A percentile compares a stretch with the other conserved stretches of the same genome.
phyloP scores from a whole-genome alignment of 2,113 vertebrate genomes.

The Ctenodactylus gundi region DNA sequence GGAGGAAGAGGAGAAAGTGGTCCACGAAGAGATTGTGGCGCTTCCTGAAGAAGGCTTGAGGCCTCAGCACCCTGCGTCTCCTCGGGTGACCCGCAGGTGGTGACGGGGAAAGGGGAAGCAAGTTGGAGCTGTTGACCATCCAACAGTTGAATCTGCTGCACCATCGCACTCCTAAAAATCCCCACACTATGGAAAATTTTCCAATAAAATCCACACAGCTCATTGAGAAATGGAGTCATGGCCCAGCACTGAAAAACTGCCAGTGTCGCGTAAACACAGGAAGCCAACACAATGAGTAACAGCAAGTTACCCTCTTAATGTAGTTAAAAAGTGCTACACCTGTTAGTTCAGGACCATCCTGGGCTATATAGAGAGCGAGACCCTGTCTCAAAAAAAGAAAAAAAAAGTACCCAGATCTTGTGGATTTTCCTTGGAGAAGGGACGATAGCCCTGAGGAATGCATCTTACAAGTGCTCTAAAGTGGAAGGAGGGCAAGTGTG shows the following conservation, averaged over 20 bases:
- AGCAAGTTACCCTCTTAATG: neutral
- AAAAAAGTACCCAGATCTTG: no score
- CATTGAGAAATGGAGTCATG: neutral
- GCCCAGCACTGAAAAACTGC: neutral
- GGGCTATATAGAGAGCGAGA: no score
- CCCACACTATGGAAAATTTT: neutral
- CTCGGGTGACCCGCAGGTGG: neutral
- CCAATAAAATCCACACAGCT: neutral
- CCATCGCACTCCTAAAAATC: neutral
- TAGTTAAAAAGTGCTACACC: neutral
- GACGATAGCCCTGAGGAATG: neutral
- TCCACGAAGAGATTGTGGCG: neutral
- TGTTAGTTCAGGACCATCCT: no score
- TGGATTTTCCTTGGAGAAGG: neutral
- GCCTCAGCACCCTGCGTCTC: fast-evolving
- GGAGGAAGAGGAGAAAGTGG: neutral
- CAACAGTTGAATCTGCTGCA: no score
- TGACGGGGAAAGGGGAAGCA: neutral
- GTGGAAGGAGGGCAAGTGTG: neutral
- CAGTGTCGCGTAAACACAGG: neutral
- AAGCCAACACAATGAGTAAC: no score
- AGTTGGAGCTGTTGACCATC: neutral
- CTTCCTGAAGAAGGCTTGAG: neutral
- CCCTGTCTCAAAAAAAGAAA: no score
- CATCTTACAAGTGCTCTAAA: no score